Conservation (phyloP, 2,888 invertebrate species). For the Danaus chrysippus region DNA sequence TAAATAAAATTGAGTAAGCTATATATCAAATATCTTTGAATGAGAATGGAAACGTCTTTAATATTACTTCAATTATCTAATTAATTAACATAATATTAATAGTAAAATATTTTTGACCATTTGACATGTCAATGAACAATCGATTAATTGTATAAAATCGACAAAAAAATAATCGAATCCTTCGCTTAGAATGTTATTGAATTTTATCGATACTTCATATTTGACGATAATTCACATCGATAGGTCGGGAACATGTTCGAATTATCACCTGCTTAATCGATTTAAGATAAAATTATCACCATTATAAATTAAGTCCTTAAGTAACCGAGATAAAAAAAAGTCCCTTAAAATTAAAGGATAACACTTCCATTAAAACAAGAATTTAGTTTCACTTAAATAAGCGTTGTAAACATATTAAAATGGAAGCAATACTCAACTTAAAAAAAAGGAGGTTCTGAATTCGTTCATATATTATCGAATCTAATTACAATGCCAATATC, state of each 20-base stretch:
- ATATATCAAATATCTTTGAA: not conserved
- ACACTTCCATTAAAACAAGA: not conserved
- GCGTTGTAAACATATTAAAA: too few species aligned
- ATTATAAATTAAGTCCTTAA: not conserved
- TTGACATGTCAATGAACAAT: too few species aligned
- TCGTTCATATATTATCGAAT: not conserved
- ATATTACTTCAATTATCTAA: not conserved
- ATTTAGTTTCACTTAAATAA: slow-evolving; percentile 5
- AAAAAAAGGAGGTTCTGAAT: too few species aligned
- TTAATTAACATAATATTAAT: not conserved
- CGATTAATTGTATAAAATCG: too few species aligned
- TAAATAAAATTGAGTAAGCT: not conserved
- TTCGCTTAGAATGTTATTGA: not conserved
- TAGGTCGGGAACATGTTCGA: slow-evolving; percentile 11
- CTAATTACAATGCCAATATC: not conserved
- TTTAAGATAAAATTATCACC: slow-evolving; percentile 48
- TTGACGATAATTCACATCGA: slow-evolving; percentile 13
- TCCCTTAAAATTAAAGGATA: slow-evolving; percentile 2
- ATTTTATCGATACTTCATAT: not conserved
- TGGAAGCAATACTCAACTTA: too few species aligned
- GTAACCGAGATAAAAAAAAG: slow-evolving; percentile 47
- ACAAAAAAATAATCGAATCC: not conserved
- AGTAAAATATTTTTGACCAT: too few species aligned
- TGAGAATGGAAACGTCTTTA: not conserved
- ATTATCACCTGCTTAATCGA: slow-evolving; percentile 53